A percentile compares a stretch with the other conserved stretches of the same genome.
These are phyloP conservation scores for Trimorus sp. DNA, from an alignment of 2,888 invertebrate genomes.

Conservation along the genomic window DNA sequence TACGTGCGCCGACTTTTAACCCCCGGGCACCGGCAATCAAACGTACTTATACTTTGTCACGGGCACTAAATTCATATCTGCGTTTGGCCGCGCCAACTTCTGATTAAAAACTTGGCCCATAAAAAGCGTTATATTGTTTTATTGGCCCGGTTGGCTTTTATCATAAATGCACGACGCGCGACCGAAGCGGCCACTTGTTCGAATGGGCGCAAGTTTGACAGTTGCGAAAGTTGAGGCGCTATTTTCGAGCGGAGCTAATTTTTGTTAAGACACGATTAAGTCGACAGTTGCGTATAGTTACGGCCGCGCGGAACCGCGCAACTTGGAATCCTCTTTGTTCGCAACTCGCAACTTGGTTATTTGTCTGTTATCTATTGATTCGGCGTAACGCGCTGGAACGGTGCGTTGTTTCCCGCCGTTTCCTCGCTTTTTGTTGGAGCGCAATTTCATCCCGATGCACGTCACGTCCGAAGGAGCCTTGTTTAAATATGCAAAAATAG, in stretches of 20 bases:
- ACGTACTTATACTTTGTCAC: slow-evolving; percentile 38
- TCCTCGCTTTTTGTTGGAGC: not conserved
- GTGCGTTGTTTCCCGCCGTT: not conserved
- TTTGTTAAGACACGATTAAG: slow-evolving; percentile 32
- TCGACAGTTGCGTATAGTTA: slow-evolving; percentile 15
- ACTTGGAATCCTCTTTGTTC: slow-evolving; percentile 29
- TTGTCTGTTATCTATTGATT: slow-evolving; percentile 31
- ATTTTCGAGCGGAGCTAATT: slow-evolving; percentile 31
- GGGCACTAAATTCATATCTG: slow-evolving; percentile 25
- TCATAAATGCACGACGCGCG: slow-evolving; percentile 12
- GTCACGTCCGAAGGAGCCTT: slow-evolving; percentile 14
- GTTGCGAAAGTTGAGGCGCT: slow-evolving; percentile 20
- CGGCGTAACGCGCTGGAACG: slow-evolving; percentile 9
- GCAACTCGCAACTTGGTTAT: slow-evolving; percentile 4
- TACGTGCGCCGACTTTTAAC: slow-evolving; percentile 39
- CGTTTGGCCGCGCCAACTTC: slow-evolving; percentile 24
- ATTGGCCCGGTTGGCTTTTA: slow-evolving; percentile 23
- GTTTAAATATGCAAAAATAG: slow-evolving; percentile 36
- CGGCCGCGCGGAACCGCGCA: too few relatives aligned
- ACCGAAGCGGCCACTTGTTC: slow-evolving; percentile 28
- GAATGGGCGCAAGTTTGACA: slow-evolving; percentile 27
- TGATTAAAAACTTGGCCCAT: slow-evolving; percentile 28
- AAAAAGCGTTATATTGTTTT: slow-evolving; percentile 32
- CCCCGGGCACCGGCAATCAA: slow-evolving; percentile 9
- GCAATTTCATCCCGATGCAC: slow-evolving; percentile 24